Evolutionary conservation across 2,888 invertebrate genomes (phyloP).

Genomic region (Caenorhabditis wallacei): DNA sequence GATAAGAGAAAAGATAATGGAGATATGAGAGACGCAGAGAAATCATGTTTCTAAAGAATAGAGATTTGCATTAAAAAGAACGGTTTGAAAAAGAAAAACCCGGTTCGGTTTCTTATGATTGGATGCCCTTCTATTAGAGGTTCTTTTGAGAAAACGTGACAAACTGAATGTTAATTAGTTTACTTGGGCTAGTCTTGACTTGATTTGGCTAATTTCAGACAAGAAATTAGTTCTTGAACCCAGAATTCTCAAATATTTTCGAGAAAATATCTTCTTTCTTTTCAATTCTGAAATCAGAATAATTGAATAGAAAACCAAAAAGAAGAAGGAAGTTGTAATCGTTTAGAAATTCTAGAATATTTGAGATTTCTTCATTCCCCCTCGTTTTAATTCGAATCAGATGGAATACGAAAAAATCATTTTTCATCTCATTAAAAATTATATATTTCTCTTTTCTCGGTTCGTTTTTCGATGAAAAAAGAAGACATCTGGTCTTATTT

Average conservation of each 20-base stretch:
- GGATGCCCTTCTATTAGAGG: not conserved
- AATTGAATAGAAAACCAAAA: not conserved
- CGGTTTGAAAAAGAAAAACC: slow-evolving; percentile 17
- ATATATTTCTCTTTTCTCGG: slow-evolving; percentile 12
- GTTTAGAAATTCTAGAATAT: slow-evolving; percentile 26
- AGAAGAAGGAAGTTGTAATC: not conserved
- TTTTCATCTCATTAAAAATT: slow-evolving; percentile 35
- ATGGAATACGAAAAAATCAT: too few species aligned
- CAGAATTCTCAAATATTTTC: not conserved
- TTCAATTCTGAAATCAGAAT: slow-evolving; percentile 27
- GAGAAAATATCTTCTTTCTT: not conserved
- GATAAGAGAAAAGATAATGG: slow-evolving; percentile 32
- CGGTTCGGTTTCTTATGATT: too few species aligned
- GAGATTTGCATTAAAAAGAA: slow-evolving; percentile 31
- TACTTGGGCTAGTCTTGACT: too few species aligned
- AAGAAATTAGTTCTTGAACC: not conserved
- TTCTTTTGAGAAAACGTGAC: too few species aligned
- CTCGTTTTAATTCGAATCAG: slow-evolving; percentile 39
- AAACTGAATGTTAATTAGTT: too few species aligned
- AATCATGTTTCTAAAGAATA: slow-evolving; percentile 30
- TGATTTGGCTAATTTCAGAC: not conserved
- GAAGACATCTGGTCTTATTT: slow-evolving; percentile 41
- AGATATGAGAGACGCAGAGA: slow-evolving; percentile 34
- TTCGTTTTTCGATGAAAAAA: not conserved
- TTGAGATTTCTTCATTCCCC: not conserved